phyloP scores from a whole-genome alignment of 53 echinoderm and acorn worm species.

The Apostichopus leukothele region DNA sequence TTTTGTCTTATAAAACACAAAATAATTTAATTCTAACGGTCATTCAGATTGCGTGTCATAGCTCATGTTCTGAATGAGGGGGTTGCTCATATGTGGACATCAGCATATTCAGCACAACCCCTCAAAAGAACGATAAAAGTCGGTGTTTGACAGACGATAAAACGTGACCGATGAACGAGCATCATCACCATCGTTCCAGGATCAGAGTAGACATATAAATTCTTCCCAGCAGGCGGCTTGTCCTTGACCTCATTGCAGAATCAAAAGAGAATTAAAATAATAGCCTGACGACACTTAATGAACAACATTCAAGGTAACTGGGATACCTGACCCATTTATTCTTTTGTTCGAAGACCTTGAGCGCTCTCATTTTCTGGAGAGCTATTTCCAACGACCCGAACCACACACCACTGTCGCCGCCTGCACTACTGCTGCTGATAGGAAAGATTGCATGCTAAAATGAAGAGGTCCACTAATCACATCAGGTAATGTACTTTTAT shows the following conservation, averaged over 20 bases:
- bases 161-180: no score
- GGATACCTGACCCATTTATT: conserved; percentile 34
- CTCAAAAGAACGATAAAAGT: no score
- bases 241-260: conserved; percentile 37
- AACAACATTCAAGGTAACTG: conserved; percentile 43
- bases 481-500: conserved; percentile 2
- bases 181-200: no score
- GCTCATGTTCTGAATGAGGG: no score
- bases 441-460: not conserved
- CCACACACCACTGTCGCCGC: no score
- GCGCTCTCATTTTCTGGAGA: conserved; percentile 20
- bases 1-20: no score
- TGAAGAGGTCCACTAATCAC: not conserved
- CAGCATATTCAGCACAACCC: no score
- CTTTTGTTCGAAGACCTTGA: conserved; percentile 31
- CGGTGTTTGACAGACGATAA: no score
- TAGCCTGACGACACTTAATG: conserved; percentile 34
- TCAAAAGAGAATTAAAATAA: conserved; percentile 15
- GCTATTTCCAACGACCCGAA: not conserved
- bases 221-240: conserved; percentile 2
- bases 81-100: no score
- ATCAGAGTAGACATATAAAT: not conserved
- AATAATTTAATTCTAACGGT: no score
- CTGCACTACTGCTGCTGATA: not conserved
- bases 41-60: no score